These are phyloP conservation scores for Hesperia comma DNA, from an alignment of 2,888 invertebrate species.

Conservation along the genomic window DNA sequence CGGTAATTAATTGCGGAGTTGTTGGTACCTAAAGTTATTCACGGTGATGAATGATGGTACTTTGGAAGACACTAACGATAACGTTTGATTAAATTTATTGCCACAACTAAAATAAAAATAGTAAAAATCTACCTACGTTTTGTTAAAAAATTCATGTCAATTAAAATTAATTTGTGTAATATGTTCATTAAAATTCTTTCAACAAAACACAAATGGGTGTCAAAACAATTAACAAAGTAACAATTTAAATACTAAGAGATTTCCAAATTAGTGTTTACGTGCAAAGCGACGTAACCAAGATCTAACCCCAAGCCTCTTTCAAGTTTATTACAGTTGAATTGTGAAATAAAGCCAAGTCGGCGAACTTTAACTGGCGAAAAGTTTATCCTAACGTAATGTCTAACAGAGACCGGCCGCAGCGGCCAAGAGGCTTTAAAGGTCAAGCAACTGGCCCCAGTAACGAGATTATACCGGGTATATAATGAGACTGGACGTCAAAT, in stretches of 20 bases:
- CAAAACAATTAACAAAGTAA: neutral
- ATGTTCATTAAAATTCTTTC: neutral
- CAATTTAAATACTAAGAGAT: slow-evolving; percentile 2
- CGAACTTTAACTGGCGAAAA: slow-evolving; percentile 31
- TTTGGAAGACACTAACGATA: no score
- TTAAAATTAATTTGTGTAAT: no score
- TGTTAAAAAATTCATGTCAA: no score
- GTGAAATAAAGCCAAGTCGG: slow-evolving; percentile 35
- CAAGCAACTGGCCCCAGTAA: slow-evolving; percentile 27
- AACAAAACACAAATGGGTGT: neutral
- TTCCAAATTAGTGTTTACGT: slow-evolving; percentile 8
- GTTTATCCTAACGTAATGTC: slow-evolving; percentile 37
- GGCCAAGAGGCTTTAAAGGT: slow-evolving; percentile 30
- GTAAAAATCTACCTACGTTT: no score
- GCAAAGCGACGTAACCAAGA: slow-evolving; percentile 9
- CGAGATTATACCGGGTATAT: slow-evolving; percentile 12
- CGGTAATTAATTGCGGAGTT: no score
- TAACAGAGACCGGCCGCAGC: slow-evolving; percentile 19
- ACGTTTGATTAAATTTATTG: no score
- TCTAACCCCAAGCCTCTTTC: slow-evolving; percentile 23
- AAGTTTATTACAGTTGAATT: slow-evolving; percentile 34
- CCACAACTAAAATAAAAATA: no score
- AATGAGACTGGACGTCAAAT: slow-evolving; percentile 4
- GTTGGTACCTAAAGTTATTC: no score
- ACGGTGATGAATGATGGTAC: no score